Base-by-base conservation (phyloP, 2,797 vertebrate genomes). In the Lagorchestes hirsutus region DNA sequence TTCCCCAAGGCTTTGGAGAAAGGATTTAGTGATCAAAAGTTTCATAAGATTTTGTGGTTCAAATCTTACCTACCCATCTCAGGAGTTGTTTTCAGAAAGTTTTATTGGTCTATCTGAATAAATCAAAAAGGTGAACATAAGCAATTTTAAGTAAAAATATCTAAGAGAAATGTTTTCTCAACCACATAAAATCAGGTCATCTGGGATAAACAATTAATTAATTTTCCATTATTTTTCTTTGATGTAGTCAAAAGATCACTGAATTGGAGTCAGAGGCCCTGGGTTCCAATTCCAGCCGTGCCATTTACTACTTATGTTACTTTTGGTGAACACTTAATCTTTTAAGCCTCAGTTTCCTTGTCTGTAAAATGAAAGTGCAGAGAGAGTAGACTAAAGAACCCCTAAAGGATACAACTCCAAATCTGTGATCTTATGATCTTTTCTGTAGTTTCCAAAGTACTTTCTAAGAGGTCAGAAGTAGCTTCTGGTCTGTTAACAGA, bases 1-100 rank as follows among this genome's bases (percentile, higher is more conserved):
- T 93, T 92, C 18, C 12, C 29, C 1, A 31, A 16, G 14, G 24
- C 91, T 95, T 90, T 4, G 5, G 92, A 95, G 95, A 96, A 82
- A 95, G 27, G 29, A 58, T 67, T 58, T 90, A 58, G 28, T 56
- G 92, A 93, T 50, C 87, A 95, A 96, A 82, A 94, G 90, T 74
- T 93, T 93, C 18, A 8, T 55, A 57, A 31, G 67, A 54, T 59
- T 91, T 96, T 90, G 14, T 54, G 59, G 74, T 50, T 50, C 93
- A 92, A 28, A 55, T 94, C 90, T 54, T 90, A 93, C 57, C n/a
- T 67, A 62, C 50, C 54, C 3, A 54, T 2, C 90, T 18, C 54
- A 18, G 13, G 56, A 90, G 13, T 24, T 91, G 67, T 90, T 94
- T 95, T 90, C 28, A 54, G 22, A 40, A 94, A 16, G 4, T 90